These are phyloP conservation scores for Caenorhabditis sp. DNA, from an alignment of 2,888 invertebrate genomes.

Conservation along the genomic window DNA sequence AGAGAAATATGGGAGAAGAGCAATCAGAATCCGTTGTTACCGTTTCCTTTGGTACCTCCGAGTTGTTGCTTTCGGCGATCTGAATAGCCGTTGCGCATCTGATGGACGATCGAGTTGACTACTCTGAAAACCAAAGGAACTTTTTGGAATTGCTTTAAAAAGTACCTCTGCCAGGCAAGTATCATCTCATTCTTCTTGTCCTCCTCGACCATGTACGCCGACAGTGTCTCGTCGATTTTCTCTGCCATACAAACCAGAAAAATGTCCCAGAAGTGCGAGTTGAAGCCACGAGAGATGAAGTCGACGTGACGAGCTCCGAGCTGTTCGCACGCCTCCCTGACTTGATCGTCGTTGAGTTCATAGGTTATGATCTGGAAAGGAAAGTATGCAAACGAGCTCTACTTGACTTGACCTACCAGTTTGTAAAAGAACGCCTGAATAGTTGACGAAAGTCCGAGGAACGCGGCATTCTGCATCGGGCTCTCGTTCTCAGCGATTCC, in stretches of 20 bases:
- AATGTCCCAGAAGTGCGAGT: constrained; percentile 74
- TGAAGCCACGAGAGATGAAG: constrained; percentile 74
- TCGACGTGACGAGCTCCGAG: constrained; percentile 73
- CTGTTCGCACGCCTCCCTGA: constrained; percentile 68
- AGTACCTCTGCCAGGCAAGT: constrained; percentile 71
- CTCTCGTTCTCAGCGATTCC: constrained; percentile 70
- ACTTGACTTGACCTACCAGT: constrained; percentile 61
- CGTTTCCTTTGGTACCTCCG: constrained; percentile 43
- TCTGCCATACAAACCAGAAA: constrained; percentile 72
- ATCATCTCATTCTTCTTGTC: constrained; percentile 69
- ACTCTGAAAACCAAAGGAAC: constrained; percentile 59
- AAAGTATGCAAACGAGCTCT: no score
- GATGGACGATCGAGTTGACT: constrained; percentile 70
- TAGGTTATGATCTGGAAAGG: constrained; percentile 61
- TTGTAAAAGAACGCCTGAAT: constrained; percentile 74
- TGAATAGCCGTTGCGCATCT: constrained; percentile 72
- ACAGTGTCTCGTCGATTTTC: constrained; percentile 69
- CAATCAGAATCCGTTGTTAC: constrained; percentile 43
- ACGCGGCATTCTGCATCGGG: constrained; percentile 69
- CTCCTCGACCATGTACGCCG: constrained; percentile 64
- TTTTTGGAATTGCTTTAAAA: not conserved
- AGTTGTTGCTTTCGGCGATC: constrained; percentile 67
- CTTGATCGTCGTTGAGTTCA: constrained; percentile 67
- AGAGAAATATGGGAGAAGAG: not conserved
- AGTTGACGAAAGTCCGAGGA: constrained; percentile 68